phyloP scores from a whole-genome alignment of 35 echinoderm and acorn worm species.

The Apostichopus californicus region DNA sequence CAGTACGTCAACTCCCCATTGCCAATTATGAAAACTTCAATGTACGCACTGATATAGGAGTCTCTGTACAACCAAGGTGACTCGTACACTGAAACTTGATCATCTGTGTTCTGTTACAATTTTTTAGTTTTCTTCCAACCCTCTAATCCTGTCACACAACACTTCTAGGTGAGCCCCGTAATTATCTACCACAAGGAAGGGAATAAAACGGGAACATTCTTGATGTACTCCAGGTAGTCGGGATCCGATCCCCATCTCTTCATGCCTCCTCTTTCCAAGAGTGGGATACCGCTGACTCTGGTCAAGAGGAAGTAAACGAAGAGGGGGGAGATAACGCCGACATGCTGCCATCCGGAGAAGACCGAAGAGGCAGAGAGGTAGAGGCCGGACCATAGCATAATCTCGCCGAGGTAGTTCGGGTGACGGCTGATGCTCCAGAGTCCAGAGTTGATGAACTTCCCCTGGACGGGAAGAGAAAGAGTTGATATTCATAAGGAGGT shows the following conservation, averaged over 20 bases:
- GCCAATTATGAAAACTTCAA: too few species aligned
- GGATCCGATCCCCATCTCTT: conserved; percentile 80
- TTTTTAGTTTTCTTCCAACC: too few species aligned
- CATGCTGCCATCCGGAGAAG: conserved; percentile 75
- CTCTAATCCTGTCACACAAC: too few species aligned
- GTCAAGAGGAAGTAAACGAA: conserved; percentile 88
- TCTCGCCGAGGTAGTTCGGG: conserved; percentile 97
- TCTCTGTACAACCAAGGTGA: too few species aligned
- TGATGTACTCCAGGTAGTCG: conserved; percentile 69
- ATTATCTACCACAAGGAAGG: conserved; percentile 67
- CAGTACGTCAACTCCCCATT: too few species aligned
- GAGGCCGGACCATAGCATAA: conserved; percentile 83
- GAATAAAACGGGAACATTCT: conserved; percentile 79
- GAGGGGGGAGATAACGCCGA: conserved; percentile 80
- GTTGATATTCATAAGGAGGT: not conserved
- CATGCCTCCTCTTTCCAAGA: conserved; percentile 83
- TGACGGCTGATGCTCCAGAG: conserved; percentile 95
- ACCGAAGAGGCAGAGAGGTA: conserved; percentile 84
- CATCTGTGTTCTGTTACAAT: too few species aligned
- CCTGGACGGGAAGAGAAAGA: conserved; percentile 34
- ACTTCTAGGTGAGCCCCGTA: too few species aligned
- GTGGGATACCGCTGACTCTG: conserved; percentile 76
- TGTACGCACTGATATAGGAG: too few species aligned
- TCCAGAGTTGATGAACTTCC: conserved; percentile 88
- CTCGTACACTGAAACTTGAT: too few species aligned